Evolutionary conservation across 2,113 vertebrate genomes (phyloP).

Genomic region (Xenopus borealis): DNA sequence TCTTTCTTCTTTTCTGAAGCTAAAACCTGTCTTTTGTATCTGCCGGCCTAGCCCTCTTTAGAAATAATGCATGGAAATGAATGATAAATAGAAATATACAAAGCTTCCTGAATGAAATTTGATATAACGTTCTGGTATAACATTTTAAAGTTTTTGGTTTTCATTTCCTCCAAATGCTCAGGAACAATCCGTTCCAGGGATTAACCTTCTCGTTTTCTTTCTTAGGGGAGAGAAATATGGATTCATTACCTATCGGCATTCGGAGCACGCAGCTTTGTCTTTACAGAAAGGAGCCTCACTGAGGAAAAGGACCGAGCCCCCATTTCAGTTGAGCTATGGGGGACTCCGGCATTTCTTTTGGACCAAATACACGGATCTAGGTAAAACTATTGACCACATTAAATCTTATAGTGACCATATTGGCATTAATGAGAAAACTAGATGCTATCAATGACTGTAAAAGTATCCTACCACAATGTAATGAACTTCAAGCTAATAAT

Average conservation of each 20-base stretch:
- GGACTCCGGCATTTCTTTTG: conserved; percentile 75
- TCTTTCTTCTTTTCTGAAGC: background rate
- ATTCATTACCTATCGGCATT: conserved; percentile 84
- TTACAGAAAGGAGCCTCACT: conserved; percentile 65
- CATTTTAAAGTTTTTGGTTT: too few relatives aligned
- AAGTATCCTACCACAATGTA: too few relatives aligned
- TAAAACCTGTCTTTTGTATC: too few relatives aligned
- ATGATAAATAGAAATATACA: background rate
- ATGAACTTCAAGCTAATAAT: too few relatives aligned
- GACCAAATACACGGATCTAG: conserved; percentile 87
- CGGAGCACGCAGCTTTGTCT: conserved; percentile 71
- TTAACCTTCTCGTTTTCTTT: conserved; percentile 34
- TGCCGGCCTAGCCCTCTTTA: too few relatives aligned
- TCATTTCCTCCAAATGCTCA: too few relatives aligned
- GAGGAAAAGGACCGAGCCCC: conserved; percentile 74
- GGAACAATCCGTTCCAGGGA: too few relatives aligned
- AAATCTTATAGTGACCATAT: background rate
- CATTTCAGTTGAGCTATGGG: conserved; percentile 72
- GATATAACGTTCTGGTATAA: too few relatives aligned
- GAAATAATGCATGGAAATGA: background rate
- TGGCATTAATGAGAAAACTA: too few relatives aligned
- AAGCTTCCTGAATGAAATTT: too few relatives aligned
- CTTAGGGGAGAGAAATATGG: conserved; percentile 82
- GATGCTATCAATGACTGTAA: too few relatives aligned
- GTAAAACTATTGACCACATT: conserved; percentile 67